Percentiles rank a stretch among this genome's conserved stretches.
Evolutionary conservation across 1,140 invertebrate genomes (phyloP).

Genomic region (Macrobrachium nipponense): DNA sequence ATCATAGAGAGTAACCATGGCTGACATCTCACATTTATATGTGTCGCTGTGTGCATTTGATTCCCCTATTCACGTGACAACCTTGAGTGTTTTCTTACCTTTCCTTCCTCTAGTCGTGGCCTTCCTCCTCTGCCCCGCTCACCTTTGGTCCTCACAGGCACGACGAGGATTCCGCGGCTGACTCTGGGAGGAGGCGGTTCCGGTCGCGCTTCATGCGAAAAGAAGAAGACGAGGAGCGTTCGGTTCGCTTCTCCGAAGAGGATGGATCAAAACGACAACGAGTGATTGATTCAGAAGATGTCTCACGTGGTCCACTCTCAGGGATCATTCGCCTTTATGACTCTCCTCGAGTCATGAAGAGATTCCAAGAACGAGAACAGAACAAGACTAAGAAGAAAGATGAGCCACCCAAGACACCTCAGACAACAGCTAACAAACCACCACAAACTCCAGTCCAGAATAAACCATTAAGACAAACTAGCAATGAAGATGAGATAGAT

Average conservation of each 20-base stretch:
- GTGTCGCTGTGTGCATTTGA: neutral
- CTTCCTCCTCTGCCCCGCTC: slow-evolving; percentile 45
- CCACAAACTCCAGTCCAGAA: slow-evolving; percentile 66
- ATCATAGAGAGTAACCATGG: neutral
- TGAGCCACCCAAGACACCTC: slow-evolving; percentile 68
- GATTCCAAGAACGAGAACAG: slow-evolving; percentile 74
- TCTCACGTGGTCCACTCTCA: slow-evolving; percentile 86
- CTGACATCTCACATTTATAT: slow-evolving; percentile 9
- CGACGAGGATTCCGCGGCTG: slow-evolving; percentile 65
- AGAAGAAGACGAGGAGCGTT: slow-evolving; percentile 66
- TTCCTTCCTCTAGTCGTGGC: slow-evolving; percentile 44
- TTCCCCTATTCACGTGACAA: neutral
- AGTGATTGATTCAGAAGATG: slow-evolving; percentile 90
- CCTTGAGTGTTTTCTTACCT: slow-evolving; percentile 21
- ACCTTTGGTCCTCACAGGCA: slow-evolving; percentile 63
- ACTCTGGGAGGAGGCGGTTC: slow-evolving; percentile 70
- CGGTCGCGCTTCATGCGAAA: slow-evolving; percentile 79
- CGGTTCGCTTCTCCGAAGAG: slow-evolving; percentile 61
- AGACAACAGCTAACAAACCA: slow-evolving; percentile 71
- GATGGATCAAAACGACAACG: slow-evolving; percentile 67
- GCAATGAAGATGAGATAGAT: slow-evolving; percentile 90
- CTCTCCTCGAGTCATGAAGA: slow-evolving; percentile 88
- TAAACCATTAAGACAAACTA: slow-evolving; percentile 75
- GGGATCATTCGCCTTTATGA: slow-evolving; percentile 74
- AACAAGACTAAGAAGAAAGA: slow-evolving; percentile 64